Percentiles rank a stretch among this genome's conserved stretches.
These are phyloP conservation scores for Phyllostomus hastatus DNA, from an alignment of 2,113 vertebrate species.

Conservation along the genomic window DNA sequence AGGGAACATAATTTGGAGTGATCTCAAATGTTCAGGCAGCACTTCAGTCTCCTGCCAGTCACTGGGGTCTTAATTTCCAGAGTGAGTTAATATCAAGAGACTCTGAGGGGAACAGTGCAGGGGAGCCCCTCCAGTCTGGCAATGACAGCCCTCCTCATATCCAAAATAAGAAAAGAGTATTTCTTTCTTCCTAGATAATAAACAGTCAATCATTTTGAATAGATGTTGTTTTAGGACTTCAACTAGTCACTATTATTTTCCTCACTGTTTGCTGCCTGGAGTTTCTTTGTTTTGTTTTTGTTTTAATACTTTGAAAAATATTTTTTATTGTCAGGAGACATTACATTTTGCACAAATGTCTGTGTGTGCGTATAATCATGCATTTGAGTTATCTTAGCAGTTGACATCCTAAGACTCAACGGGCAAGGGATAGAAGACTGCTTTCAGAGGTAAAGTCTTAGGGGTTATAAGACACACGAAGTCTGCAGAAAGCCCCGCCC, in stretches of 20 bases:
- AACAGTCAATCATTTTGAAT: background rate
- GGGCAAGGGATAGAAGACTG: background rate
- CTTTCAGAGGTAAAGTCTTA: background rate
- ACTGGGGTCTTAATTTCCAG: background rate
- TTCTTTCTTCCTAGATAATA: conserved; percentile 7
- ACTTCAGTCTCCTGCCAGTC: background rate
- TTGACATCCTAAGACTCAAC: background rate
- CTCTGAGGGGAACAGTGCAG: background rate
- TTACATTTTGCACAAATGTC: background rate
- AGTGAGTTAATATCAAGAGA: background rate
- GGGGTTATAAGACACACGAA: no score
- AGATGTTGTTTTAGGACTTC: background rate
- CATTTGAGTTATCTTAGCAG: background rate
- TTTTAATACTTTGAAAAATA: background rate
- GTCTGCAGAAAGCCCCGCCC: background rate
- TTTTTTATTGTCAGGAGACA: background rate
- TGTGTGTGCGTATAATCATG: background rate
- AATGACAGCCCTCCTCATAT: background rate
- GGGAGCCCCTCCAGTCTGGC: background rate
- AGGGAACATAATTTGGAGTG: background rate
- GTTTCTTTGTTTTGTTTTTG: background rate
- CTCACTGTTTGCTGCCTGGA: background rate
- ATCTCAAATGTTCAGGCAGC: background rate
- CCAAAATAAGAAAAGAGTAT: background rate
- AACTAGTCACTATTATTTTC: background rate